A percentile compares a stretch with the other conserved stretches of the same genome.
phyloP scores from a whole-genome alignment of 1,140 invertebrate species.

The Metopolophium dirhodum region DNA sequence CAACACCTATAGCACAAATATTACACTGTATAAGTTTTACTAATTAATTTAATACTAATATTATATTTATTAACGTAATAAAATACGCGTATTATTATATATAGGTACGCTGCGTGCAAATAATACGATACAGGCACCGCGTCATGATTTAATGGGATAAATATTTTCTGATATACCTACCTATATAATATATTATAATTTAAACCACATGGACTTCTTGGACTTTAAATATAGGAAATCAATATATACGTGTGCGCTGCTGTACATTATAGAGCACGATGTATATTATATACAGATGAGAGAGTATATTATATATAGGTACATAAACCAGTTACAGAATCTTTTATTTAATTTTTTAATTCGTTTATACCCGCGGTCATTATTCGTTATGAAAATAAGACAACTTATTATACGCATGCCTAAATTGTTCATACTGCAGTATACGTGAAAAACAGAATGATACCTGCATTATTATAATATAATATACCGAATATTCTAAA shows the following conservation, averaged over 20 bases:
- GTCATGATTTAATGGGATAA: not conserved
- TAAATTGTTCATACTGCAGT: not conserved
- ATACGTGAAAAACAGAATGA: too few species aligned
- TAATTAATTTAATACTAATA: slow-evolving; percentile 37
- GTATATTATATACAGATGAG: not conserved
- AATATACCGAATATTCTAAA: too few species aligned
- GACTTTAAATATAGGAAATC: not conserved
- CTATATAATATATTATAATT: not conserved
- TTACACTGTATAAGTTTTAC: not conserved
- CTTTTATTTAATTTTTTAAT: not conserved
- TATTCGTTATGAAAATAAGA: not conserved
- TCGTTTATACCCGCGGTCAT: not conserved
- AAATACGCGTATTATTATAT: slow-evolving; percentile 19
- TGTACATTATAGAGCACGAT: not conserved
- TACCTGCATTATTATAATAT: too few species aligned
- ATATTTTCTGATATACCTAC: not conserved
- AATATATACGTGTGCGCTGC: not conserved
- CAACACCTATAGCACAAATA: not conserved
- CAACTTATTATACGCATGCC: not conserved
- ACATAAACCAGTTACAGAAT: not conserved
- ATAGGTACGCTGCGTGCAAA: not conserved
- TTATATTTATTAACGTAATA: slow-evolving; percentile 14
- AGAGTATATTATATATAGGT: not conserved
- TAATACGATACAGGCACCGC: not conserved
- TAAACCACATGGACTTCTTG: not conserved